These are phyloP conservation scores for Leuciscus idus DNA, from an alignment of 2,113 vertebrate species.

Conservation along the genomic window DNA sequence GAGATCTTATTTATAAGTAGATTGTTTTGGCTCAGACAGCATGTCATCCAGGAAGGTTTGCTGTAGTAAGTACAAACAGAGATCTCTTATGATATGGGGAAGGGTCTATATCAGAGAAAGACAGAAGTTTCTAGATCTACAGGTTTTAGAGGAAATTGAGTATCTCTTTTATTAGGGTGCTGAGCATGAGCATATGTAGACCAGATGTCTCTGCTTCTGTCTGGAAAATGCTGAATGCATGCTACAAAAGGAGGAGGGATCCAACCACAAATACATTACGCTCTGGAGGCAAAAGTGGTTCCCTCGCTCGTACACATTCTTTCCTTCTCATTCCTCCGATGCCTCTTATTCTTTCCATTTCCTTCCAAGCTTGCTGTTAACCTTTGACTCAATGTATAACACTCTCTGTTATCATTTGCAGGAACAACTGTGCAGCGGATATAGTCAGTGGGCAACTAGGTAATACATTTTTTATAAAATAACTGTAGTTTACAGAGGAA, in stretches of 20 bases:
- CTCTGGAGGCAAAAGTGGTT: conserved; percentile 10
- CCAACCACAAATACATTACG: conserved; percentile 33
- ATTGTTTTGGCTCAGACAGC: background rate
- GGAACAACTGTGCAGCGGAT: background rate
- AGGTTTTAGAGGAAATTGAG: conserved; percentile 52
- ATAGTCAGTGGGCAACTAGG: background rate
- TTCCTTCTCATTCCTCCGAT: background rate
- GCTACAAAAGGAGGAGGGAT: conserved; percentile 12
- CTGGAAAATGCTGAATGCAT: conserved; percentile 53
- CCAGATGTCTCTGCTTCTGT: conserved; percentile 69
- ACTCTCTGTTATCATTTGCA: background rate
- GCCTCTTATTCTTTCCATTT: conserved; percentile 13
- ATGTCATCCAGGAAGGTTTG: background rate
- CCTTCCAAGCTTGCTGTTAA: background rate
- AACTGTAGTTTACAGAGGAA: background rate
- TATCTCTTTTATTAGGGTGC: conserved; percentile 44
- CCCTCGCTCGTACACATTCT: conserved; percentile 2
- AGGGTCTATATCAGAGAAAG: conserved; percentile 51
- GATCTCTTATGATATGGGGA: conserved; percentile 48
- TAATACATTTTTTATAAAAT: background rate
- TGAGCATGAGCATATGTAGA: conserved; percentile 61
- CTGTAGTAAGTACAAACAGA: background rate
- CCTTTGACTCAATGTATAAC: background rate
- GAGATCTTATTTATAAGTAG: background rate
- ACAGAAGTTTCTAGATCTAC: background rate